Conservation (phyloP, 2,888 invertebrate species). For the Dynastes tityus region DNA sequence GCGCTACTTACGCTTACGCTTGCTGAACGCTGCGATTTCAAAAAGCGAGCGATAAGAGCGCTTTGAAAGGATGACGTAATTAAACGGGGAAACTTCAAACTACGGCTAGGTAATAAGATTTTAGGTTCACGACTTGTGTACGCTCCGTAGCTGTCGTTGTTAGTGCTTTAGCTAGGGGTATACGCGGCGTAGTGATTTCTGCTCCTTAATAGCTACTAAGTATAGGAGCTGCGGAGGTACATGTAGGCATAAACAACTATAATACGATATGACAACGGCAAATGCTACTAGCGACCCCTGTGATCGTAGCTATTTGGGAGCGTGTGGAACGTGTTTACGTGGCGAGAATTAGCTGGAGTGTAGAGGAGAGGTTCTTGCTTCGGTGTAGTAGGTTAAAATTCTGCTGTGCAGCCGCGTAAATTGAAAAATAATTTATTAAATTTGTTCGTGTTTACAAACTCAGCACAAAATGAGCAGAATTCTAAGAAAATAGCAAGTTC, state of each 20-base stretch:
- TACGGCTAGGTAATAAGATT: conserved; percentile 4
- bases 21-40: too few relatives aligned
- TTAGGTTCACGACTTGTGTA: conserved; percentile 18
- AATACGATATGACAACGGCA: conserved; percentile 31
- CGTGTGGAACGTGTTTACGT: too few relatives aligned
- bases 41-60: neutral
- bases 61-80: conserved; percentile 5
- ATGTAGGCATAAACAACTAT: conserved; percentile 27
- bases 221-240: neutral
- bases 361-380: too few relatives aligned
- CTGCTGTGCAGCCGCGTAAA: too few relatives aligned
- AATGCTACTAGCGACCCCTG: neutral
- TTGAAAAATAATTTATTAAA: too few relatives aligned
- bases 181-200: conserved; percentile 13
- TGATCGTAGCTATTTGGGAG: neutral
- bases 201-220: conserved; percentile 10
- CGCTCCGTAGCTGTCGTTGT: too few relatives aligned
- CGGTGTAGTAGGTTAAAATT: too few relatives aligned
- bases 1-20: too few relatives aligned
- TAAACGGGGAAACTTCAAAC: conserved; percentile 18
- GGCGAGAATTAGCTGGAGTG: too few relatives aligned
- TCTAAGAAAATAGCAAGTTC: too few relatives aligned
- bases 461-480: too few relatives aligned
- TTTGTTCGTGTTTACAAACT: too few relatives aligned
- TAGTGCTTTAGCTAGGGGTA: neutral